phyloP scores from a whole-genome alignment of 2,888 invertebrate species.

The Epistrophe grossulariae region DNA sequence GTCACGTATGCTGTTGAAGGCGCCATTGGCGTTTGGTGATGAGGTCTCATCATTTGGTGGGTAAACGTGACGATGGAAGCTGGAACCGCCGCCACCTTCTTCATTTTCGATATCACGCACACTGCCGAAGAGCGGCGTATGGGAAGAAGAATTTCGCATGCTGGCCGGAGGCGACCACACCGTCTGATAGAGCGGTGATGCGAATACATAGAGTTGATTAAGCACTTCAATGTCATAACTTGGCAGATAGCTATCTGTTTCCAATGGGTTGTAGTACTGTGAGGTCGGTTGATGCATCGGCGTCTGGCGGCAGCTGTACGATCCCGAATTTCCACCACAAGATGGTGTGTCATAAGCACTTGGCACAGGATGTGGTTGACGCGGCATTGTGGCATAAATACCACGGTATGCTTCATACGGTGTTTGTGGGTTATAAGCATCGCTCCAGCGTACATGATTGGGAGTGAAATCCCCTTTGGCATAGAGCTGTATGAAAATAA shows the following conservation, averaged over 20 bases:
- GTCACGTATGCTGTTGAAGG: conserved; percentile 83
- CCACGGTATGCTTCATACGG: conserved; percentile 86
- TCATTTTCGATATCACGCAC: conserved; percentile 82
- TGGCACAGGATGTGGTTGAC: conserved; percentile 79
- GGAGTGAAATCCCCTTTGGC: conserved; percentile 87
- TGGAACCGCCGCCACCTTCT: conserved; percentile 80
- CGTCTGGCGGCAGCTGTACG: conserved; percentile 84
- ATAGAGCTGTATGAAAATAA: conserved; percentile 83
- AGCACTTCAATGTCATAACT: conserved; percentile 83
- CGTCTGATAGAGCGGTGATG: conserved; percentile 83
- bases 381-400: conserved; percentile 85
- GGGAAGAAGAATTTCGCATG: conserved; percentile 82
- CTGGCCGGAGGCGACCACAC: conserved; percentile 84
- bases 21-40: conserved; percentile 83
- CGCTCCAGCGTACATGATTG: conserved; percentile 87
- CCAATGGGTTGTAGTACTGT: conserved; percentile 83
- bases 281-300: conserved; percentile 83
- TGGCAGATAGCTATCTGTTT: conserved; percentile 83
- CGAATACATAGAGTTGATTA: conserved; percentile 83
- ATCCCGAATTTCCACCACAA: conserved; percentile 78
- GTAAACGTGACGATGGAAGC: conserved; percentile 82
- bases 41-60: conserved; percentile 83
- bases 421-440: conserved; percentile 87
- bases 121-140: conserved; percentile 83
- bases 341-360: conserved; percentile 82